Conservation (phyloP, 2,888 invertebrate genomes). For the Octodonta nipae region DNA sequence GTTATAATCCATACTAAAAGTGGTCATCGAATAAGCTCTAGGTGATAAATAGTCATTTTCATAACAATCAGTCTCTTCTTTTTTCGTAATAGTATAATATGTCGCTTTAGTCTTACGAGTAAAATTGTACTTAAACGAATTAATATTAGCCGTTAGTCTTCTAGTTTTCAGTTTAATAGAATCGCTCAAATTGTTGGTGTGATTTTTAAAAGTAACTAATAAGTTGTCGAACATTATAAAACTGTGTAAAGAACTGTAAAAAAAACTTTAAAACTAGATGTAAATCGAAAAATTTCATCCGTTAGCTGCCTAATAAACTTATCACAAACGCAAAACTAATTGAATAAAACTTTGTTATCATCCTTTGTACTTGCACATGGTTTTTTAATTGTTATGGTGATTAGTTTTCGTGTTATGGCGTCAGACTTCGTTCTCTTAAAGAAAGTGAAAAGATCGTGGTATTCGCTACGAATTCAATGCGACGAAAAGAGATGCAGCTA, state of each 20-base stretch:
- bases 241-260: constrained; percentile 1
- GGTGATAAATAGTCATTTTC: constrained; percentile 41
- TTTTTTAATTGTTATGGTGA: constrained; percentile 13
- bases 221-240: constrained; percentile 38
- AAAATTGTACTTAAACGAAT: constrained; percentile 29
- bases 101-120: constrained; percentile 29
- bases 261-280: constrained; percentile 4
- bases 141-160: constrained; percentile 29
- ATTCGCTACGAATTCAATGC: background rate
- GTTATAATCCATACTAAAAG: constrained; percentile 42
- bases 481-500: constrained; percentile 8
- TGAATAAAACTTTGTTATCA: constrained; percentile 10
- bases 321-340: no score
- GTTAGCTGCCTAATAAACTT: no score
- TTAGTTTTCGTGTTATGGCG: constrained; percentile 11
- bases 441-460: constrained; percentile 8
- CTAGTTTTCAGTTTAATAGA: constrained; percentile 31
- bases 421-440: no score
- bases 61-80: constrained; percentile 28
- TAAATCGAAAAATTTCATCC: no score
- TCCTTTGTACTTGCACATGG: constrained; percentile 21
- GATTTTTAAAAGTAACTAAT: constrained; percentile 34
- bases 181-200: constrained; percentile 34
- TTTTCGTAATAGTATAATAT: constrained; percentile 27
- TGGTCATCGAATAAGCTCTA: constrained; percentile 39